A percentile compares a stretch with the other conserved stretches of the same genome.
These are phyloP conservation scores for Andrena trimmerana DNA, from an alignment of 2,888 invertebrate species.

Conservation along the genomic window DNA sequence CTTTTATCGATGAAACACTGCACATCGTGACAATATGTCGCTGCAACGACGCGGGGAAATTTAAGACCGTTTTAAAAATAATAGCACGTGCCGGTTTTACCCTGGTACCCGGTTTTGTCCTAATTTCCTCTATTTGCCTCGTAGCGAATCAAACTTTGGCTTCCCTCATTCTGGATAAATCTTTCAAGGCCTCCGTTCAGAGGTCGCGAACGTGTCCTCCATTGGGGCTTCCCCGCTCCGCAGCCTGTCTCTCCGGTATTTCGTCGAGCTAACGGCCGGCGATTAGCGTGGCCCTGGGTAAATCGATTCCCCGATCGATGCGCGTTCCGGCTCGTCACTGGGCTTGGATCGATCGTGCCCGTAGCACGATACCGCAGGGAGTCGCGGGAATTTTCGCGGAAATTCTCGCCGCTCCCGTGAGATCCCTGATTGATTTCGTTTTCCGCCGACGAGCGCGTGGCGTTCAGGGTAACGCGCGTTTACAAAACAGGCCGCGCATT, in stretches of 20 bases:
- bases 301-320: not conserved
- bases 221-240: conserved; percentile 39
- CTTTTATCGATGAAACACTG: too few relatives aligned
- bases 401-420: conserved; percentile 13
- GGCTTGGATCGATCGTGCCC: conserved; percentile 3
- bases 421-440: conserved; percentile 26
- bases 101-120: too few relatives aligned
- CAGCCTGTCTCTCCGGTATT: conserved; percentile 24
- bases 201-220: conserved; percentile 4
- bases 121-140: too few relatives aligned
- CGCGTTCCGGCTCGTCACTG: not conserved
- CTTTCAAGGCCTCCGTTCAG: not conserved
- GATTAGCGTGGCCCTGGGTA: conserved; percentile 38
- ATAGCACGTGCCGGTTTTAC: too few relatives aligned
- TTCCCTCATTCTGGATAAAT: not conserved
- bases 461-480: conserved; percentile 12
- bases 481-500: conserved; percentile 21
- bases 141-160: not conserved
- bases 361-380: conserved; percentile 9
- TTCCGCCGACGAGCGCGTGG: conserved; percentile 5
- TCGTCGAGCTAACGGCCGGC: conserved; percentile 57
- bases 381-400: conserved; percentile 24
- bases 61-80: too few relatives aligned
- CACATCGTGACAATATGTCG: too few relatives aligned
- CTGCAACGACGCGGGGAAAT: too few relatives aligned